Conservation (phyloP, 2,113 vertebrate genomes). For the Dasyornis broadbenti region DNA sequence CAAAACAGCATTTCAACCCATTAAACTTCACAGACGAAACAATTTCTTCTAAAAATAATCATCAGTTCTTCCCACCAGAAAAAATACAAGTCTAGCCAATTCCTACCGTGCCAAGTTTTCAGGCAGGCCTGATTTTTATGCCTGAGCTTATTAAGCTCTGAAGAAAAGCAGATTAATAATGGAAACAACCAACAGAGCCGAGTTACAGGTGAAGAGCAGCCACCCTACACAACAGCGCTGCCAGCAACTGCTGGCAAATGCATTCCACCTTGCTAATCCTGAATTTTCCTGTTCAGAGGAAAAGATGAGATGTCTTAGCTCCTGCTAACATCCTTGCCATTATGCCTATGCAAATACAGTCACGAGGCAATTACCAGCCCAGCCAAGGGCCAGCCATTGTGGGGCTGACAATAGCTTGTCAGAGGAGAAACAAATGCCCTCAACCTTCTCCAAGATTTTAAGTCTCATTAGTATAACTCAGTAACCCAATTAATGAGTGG, state of each 20-base stretch:
- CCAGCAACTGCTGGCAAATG: not conserved
- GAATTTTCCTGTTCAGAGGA: not conserved
- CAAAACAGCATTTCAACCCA: constrained; percentile 49
- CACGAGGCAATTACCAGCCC: constrained; percentile 23
- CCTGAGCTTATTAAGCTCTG: constrained; percentile 28
- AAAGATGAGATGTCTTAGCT: constrained; percentile 6
- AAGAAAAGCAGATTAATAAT: constrained; percentile 40
- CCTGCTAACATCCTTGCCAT: constrained; percentile 12
- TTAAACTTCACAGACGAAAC: constrained; percentile 15
- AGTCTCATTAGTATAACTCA: constrained; percentile 45
- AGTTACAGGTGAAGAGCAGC: not conserved
- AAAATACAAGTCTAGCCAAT: constrained; percentile 24
- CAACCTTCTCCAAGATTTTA: constrained; percentile 8
- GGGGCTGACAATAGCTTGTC: constrained; percentile 5
- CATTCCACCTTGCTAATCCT: constrained; percentile 25
- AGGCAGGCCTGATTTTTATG: constrained; percentile 29
- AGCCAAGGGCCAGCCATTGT: constrained; percentile 30
- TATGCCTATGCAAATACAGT: not conserved
- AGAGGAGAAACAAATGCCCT: constrained; percentile 9
- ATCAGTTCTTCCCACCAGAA: constrained; percentile 22
- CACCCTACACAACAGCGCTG: not conserved
- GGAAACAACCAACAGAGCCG: not conserved
- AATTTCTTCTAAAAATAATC: constrained; percentile 55
- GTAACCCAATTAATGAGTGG: constrained; percentile 7
- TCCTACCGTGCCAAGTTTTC: not conserved